Evolutionary conservation across 2,113 vertebrate species (phyloP).

Genomic region (Tyrannus savana): DNA sequence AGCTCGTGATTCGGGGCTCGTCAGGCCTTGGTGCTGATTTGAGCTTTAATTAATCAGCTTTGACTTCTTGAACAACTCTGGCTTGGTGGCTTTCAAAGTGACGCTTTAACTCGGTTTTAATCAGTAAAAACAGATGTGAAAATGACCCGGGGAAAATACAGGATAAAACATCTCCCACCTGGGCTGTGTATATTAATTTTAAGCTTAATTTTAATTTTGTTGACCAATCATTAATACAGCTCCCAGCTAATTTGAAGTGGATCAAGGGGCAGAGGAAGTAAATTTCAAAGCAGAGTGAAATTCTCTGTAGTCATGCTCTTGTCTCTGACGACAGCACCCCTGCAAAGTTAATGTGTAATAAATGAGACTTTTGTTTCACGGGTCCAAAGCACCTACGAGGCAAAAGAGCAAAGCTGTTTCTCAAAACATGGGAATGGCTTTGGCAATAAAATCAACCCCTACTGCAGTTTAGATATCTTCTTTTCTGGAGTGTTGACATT

Average conservation of each 20-base stretch:
- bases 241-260: background rate
- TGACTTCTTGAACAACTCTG: background rate
- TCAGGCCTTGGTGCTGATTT: background rate
- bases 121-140: background rate
- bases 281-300: background rate
- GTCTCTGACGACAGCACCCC: background rate
- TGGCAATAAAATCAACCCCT: conserved; percentile 31
- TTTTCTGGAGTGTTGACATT: conserved; percentile 36
- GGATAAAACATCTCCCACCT: background rate
- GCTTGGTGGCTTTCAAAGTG: background rate
- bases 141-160: fast-evolving
- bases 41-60: background rate
- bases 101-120: background rate
- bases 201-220: background rate
- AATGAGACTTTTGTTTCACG: background rate
- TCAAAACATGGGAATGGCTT: conserved; percentile 27
- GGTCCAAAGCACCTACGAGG: background rate
- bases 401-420: conserved; percentile 14
- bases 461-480: background rate
- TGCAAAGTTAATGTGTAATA: background rate
- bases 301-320: background rate
- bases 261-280: background rate
- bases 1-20: background rate
- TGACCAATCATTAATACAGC: background rate
- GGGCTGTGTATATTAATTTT: background rate